Base-by-base conservation (phyloP, 1,140 invertebrate species). In the Sesamia nonagrioides region DNA sequence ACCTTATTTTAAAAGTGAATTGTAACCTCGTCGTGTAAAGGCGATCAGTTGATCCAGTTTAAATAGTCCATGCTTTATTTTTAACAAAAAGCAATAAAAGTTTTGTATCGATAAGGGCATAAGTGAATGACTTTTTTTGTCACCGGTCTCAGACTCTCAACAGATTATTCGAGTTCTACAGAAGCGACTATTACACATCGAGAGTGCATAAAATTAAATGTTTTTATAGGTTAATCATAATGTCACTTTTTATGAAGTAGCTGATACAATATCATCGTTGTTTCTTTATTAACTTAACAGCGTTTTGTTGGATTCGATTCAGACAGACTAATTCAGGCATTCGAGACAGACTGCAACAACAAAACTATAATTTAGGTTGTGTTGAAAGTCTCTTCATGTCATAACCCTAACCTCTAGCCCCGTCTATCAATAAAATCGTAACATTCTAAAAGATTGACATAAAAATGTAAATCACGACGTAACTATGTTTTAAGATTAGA, bases 351-450 rank as follows among this genome's bases (percentile, higher is more conserved):
- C 58, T n/a, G 58, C 58, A 60, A 4, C 33, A 2, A 8, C 8
- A 11, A 45, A 11, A 48, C 21, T 48, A 45, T 68, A 9, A 68
- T 68, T 18, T 68, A 48, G 63, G 63, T 48, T 48, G 18, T 68
- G 17, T 68, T 45, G 40, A 17, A 42, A 68, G 21, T 21, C 21
- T 33, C 11, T 15, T 27, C 21, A 35, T 68, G 40, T 68, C 63
- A 68, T 68, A 68, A 68, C 42, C 11, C 60, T 68, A 45, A 68
- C 63, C 63, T 68, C 11, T 68, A 21, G 18, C 17, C 63, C 42
- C 63, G 11, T 68, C 63, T 48, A 17, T 48, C 63, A 68, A 68
- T 68, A 68, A 68, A 68, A 21, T 68, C 40, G 40, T 68, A 68
- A 68, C 40, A 37, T 63, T 63, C n/a, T 40, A 40, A 15, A 56